Conservation (phyloP, 1,140 invertebrate species). For the Trichonephila clavata region DNA sequence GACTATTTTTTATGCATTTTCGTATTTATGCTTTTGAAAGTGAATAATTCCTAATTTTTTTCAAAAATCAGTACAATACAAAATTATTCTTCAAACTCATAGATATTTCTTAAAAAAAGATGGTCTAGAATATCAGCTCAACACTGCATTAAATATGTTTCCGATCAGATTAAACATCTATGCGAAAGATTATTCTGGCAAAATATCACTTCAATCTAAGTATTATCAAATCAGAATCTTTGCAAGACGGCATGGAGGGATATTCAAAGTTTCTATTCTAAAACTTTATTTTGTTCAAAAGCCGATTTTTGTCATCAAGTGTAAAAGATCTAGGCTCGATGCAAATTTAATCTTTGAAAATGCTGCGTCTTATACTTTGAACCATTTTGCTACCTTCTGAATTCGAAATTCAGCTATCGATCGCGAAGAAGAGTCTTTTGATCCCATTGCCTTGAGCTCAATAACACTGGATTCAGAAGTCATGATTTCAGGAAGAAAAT, state of each 20-base stretch:
- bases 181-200: too few relatives aligned
- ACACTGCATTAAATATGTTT: too few relatives aligned
- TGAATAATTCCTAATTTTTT: too few relatives aligned
- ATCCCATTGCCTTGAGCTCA: not conserved
- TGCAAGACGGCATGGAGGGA: not conserved
- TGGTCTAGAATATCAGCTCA: too few relatives aligned
- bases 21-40: too few relatives aligned
- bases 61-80: too few relatives aligned
- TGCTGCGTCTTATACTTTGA: not conserved
- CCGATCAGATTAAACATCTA: too few relatives aligned
- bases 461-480: not conserved
- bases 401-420: not conserved
- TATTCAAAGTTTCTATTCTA: not conserved
- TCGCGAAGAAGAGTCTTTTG: not conserved
- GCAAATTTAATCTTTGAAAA: not conserved
- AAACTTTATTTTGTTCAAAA: not conserved
- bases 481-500: not conserved
- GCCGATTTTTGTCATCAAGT: not conserved
- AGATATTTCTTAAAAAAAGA: too few relatives aligned
- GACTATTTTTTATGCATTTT: too few relatives aligned
- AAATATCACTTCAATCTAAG: too few relatives aligned
- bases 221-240: too few relatives aligned
- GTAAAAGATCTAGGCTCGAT: not conserved
- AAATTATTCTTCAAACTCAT: too few relatives aligned
- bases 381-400: not conserved